These are phyloP conservation scores for Carcina quercana DNA, from an alignment of 2,888 invertebrate species.

Conservation along the genomic window DNA sequence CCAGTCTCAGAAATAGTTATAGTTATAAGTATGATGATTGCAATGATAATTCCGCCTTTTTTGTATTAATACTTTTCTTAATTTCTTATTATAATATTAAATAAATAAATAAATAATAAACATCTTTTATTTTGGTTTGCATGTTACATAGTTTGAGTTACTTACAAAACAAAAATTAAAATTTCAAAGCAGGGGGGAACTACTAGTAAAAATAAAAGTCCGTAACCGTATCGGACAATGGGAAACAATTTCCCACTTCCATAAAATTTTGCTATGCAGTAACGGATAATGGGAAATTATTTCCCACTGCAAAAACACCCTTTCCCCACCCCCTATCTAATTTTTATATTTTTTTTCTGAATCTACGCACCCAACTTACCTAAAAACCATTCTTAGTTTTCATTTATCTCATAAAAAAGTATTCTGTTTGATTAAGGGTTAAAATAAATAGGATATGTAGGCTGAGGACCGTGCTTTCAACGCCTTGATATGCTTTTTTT, in stretches of 20 bases:
- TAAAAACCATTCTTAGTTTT: conserved; percentile 1
- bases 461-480: no score
- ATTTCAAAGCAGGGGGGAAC: background rate
- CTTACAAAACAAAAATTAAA: background rate
- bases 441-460: no score
- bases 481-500: no score
- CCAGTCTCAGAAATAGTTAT: conserved; percentile 2
- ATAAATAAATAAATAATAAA: no score
- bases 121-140: no score
- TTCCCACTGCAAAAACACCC: conserved; percentile 12
- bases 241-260: conserved; percentile 16
- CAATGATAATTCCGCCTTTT: no score
- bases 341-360: background rate
- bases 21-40: background rate
- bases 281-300: conserved; percentile 15
- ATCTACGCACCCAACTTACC: conserved; percentile 1
- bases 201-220: no score
- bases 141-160: no score
- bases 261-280: conserved; percentile 7
- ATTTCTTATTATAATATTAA: no score
- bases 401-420: no score
- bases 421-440: conserved; percentile 3
- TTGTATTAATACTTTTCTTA: no score
- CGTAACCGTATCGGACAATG: conserved; percentile 6
- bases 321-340: background rate